phyloP scores from a whole-genome alignment of 2,797 vertebrate genomes.

The Corythornis leucogaster region DNA sequence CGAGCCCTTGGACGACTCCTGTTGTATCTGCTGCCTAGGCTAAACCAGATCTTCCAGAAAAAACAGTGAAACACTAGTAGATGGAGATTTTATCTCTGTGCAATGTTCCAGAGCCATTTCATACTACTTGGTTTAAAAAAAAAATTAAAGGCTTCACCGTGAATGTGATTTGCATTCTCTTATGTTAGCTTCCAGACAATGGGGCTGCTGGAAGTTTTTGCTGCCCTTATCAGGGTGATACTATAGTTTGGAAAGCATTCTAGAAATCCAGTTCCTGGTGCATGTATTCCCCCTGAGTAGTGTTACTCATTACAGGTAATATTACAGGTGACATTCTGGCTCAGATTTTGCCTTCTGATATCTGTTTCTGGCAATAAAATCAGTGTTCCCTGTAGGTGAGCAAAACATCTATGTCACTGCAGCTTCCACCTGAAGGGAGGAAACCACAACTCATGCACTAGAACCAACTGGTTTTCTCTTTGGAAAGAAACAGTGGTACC shows the following conservation, averaged over 20 bases:
- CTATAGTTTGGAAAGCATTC: background rate
- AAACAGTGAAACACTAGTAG: background rate
- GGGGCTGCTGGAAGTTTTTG: background rate
- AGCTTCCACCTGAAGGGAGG: background rate
- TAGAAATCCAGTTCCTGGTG: background rate
- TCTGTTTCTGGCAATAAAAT: background rate
- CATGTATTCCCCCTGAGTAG: background rate
- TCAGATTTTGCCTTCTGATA: background rate
- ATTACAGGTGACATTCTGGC: background rate
- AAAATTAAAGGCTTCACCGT: background rate
- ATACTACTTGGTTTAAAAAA: background rate
- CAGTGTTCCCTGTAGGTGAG: background rate
- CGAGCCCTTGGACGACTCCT: background rate
- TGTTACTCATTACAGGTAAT: background rate
- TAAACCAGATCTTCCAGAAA: background rate
- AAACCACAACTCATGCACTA: background rate
- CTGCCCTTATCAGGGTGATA: background rate
- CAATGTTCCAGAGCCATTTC: background rate
- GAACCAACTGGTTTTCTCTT: background rate
- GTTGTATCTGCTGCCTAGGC: background rate
- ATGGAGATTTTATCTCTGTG: background rate
- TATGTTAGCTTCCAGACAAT: background rate
- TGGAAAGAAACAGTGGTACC: background rate
- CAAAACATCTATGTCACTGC: background rate
- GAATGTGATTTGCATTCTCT: background rate